Evolutionary conservation across 2,888 invertebrate species (phyloP), one percentile per base, ranked within the genome.

Genomic region (Pammene fasciana): DNA sequence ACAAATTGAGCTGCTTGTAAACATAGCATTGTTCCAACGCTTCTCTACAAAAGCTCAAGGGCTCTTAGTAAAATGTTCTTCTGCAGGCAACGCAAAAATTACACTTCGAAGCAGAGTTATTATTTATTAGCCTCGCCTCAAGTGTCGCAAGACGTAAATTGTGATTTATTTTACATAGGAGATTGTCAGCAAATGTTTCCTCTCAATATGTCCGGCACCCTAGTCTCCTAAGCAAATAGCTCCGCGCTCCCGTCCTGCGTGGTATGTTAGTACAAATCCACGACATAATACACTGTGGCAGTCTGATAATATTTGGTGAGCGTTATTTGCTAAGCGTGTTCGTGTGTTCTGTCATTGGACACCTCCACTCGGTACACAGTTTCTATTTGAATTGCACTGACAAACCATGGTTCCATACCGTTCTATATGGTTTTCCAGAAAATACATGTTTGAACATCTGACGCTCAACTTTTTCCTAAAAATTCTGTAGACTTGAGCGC

Each of bases 331-430:
- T 86, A 87, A 88, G 88, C 87, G 87, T 88, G 90, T 88, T 87
- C 87, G 86, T 89, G 84, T 86, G 88, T 84, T 89, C 87, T 89
- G 90, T 88, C 83, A 90, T 86, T 88, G 90, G 88, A 90, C 89
- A 92, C 91, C 88, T 88, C 85, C 79, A 86, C 87, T 87, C 81
- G 80, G 82, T 81, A 86, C 82, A 87, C 86, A 86, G 81, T 87
- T 84, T 83, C 84, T 88, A 81, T 90, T 90, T 89, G 87, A 77
- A 80, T 84, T 87, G 85, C 82, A 79, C 79, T 84, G 84, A 85
- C 79, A 79, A 79, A 78, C 83, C 79, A 80, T 81, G 59, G 59
- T 45, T 59, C 59, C 45, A 59, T 45, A 41, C 9, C 26, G 59
- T 26, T n/a, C 45, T n/a, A n/a, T n/a, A 59, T 18, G 82, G 80